Evolutionary conservation across 2,113 vertebrate genomes (phyloP).

Genomic region (Reinhardtius hippoglossoides): DNA sequence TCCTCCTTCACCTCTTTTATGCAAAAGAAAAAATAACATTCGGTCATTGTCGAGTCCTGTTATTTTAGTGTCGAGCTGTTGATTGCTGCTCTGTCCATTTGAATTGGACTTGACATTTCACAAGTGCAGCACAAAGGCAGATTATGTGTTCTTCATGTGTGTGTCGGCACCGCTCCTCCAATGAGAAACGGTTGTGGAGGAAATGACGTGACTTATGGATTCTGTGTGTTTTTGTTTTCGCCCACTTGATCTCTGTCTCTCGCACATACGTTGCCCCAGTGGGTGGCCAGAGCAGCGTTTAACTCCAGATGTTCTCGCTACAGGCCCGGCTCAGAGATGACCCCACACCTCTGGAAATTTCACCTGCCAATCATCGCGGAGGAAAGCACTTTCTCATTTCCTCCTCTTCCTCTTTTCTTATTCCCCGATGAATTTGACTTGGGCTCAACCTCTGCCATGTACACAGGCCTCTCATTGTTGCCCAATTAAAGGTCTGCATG

Average conservation of each 20-base stretch:
- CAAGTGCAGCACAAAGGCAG: background rate
- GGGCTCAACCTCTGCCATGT: slow-evolving; percentile 11
- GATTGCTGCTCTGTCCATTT: background rate
- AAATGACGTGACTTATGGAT: background rate
- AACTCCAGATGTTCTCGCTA: slow-evolving; percentile 66
- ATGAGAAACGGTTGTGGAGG: background rate
- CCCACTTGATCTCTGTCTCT: background rate
- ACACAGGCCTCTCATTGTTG: slow-evolving; percentile 55
- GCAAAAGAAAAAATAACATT: no score
- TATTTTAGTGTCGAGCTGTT: no score
- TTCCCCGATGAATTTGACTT: slow-evolving; percentile 16
- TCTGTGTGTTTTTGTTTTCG: background rate
- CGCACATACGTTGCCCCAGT: slow-evolving; percentile 33
- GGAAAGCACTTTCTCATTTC: slow-evolving; percentile 55
- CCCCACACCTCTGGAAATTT: slow-evolving; percentile 31
- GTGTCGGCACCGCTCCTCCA: no score
- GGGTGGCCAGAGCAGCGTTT: slow-evolving; percentile 59
- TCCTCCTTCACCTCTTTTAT: no score
- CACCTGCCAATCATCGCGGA: slow-evolving; percentile 55
- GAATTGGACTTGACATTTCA: background rate
- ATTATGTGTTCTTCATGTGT: no score
- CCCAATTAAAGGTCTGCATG: slow-evolving; percentile 40
- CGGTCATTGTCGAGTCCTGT: background rate
- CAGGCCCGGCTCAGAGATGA: slow-evolving; percentile 3
- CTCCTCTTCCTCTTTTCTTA: slow-evolving; percentile 41